Conservation (phyloP, 2,113 vertebrate species). For the Butorides virescens region DNA sequence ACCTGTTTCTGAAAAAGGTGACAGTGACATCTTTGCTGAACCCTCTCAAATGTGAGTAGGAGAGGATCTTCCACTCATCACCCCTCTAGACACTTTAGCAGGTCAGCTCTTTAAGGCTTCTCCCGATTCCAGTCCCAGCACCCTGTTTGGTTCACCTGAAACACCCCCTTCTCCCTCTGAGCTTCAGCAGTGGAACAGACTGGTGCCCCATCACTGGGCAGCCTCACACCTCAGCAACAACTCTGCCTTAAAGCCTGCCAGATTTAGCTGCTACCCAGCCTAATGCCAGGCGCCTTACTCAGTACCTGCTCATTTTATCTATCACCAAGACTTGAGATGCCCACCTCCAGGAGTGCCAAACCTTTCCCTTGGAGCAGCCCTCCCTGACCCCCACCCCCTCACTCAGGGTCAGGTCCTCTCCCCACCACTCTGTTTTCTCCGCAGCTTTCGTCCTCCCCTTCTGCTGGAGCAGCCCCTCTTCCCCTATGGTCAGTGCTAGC, state of each 20-base stretch:
- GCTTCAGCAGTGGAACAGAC: background rate
- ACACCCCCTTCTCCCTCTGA: background rate
- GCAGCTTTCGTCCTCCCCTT: background rate
- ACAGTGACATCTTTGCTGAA: background rate
- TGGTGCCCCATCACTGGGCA: background rate
- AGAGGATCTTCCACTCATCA: background rate
- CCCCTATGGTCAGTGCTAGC: rapidly evolving
- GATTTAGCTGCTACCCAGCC: background rate
- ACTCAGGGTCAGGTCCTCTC: background rate
- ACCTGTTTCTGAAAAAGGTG: background rate
- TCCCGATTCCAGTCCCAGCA: background rate
- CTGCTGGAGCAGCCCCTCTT: background rate
- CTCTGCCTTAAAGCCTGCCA: background rate
- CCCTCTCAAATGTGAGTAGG: background rate
- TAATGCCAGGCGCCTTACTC: background rate
- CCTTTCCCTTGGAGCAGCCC: background rate
- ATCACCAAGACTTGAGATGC: background rate
- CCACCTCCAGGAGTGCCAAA: background rate
- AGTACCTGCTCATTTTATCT: background rate
- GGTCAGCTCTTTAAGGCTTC: background rate
- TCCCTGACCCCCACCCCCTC: background rate
- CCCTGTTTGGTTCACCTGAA: background rate
- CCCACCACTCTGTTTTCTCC: background rate
- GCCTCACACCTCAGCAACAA: background rate
- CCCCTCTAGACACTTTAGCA: background rate